Evolutionary conservation across 1,140 invertebrate genomes (phyloP).

Genomic region (Telenomus remus): DNA sequence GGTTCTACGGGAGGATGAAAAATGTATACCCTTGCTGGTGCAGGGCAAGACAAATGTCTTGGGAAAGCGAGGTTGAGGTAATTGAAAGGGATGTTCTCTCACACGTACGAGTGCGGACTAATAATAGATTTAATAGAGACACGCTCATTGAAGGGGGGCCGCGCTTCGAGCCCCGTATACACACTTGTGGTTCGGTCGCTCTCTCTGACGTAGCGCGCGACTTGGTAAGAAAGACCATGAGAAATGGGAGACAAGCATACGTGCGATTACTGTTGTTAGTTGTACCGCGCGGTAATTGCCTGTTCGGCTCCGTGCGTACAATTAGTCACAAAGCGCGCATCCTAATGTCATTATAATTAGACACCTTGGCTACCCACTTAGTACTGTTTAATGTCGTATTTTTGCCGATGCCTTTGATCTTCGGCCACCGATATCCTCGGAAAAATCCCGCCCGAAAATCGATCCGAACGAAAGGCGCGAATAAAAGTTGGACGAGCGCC

Average conservation of each 20-base stretch:
- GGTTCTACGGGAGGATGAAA: slow-evolving; percentile 6
- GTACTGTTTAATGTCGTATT: slow-evolving; percentile 42
- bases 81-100: slow-evolving; percentile 74
- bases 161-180: slow-evolving; percentile 33
- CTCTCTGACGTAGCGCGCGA: slow-evolving; percentile 38
- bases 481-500: slow-evolving; percentile 48
- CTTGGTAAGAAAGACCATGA: slow-evolving; percentile 50
- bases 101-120: slow-evolving; percentile 61
- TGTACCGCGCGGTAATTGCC: slow-evolving; percentile 54
- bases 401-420: slow-evolving; percentile 44
- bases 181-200: slow-evolving; percentile 42
- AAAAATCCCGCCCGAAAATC: background rate
- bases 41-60: slow-evolving; percentile 54
- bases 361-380: slow-evolving; percentile 16
- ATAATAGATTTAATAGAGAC: slow-evolving; percentile 77
- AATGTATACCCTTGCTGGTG: slow-evolving; percentile 14
- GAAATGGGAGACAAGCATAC: slow-evolving; percentile 59
- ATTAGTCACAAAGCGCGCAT: slow-evolving; percentile 53
- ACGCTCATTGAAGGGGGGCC: slow-evolving; percentile 73
- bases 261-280: slow-evolving; percentile 53
- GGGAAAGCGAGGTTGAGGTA: slow-evolving; percentile 61
- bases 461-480: background rate
- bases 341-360: slow-evolving; percentile 58
- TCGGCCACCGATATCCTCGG: slow-evolving; percentile 5
- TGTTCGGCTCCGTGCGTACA: slow-evolving; percentile 36